Evolutionary conservation across 2,113 vertebrate genomes (phyloP).

Genomic region (Athene cunicularia): DNA sequence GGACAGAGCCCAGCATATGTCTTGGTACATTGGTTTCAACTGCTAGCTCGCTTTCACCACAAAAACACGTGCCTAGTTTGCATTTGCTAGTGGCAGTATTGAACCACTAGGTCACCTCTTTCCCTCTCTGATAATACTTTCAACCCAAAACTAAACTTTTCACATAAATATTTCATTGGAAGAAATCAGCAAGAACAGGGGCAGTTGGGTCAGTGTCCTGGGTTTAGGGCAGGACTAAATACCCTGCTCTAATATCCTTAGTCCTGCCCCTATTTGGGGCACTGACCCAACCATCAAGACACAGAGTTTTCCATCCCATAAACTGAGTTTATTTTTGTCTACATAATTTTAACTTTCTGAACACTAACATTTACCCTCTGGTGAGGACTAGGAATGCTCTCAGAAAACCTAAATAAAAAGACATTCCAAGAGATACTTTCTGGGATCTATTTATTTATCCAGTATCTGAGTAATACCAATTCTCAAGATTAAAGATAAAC

Average conservation of each 20-base stretch:
- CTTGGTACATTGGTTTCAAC: not conserved
- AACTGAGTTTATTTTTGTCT: constrained; percentile 47
- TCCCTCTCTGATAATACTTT: not conserved
- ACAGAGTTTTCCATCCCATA: not conserved
- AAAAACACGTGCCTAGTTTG: not conserved
- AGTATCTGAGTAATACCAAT: not conserved
- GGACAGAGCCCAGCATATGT: not conserved
- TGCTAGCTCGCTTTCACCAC: not conserved
- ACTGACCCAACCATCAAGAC: not conserved
- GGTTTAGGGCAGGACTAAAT: not conserved
- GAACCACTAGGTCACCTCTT: not conserved
- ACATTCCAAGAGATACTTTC: constrained; percentile 2
- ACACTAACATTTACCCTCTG: constrained; percentile 30
- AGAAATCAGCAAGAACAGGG: not conserved
- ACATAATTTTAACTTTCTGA: constrained; percentile 35
- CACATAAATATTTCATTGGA: not conserved
- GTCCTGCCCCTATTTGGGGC: not conserved
- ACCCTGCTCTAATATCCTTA: not conserved
- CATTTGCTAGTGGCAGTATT: not conserved
- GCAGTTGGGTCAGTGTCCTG: not conserved
- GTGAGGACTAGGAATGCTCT: constrained; percentile 12
- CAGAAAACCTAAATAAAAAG: constrained; percentile 40
- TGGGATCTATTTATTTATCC: not conserved
- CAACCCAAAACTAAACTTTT: not conserved
- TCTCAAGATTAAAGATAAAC: constrained; percentile 25